Evolutionary conservation across 2,888 invertebrate species (phyloP), one percentile per base, ranked within the genome.

Genomic region (Drosophila neonasuta): DNA sequence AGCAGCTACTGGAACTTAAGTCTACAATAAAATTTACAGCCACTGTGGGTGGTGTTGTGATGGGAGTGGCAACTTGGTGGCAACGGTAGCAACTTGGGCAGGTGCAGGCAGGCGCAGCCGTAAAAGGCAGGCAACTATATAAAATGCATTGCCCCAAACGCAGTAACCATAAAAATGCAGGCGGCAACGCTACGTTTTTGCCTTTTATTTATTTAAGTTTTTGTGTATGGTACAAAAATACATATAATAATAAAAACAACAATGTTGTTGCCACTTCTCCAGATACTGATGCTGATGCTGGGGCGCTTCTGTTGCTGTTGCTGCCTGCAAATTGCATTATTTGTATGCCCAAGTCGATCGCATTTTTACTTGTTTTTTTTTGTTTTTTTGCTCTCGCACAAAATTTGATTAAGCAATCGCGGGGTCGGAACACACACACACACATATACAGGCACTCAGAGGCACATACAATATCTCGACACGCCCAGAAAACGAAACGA

Each of bases 251-350:
- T 49, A 29, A 46, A 36, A 60, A 68, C 57, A 80, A 79, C 79
- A 82, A 77, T 82, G 82, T 81, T 79, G 77, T 32, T 42, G 59
- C 11, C 44, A 32, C 15, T 36, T 34, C 15, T 32, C 10, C 32
- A 3, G 45, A 24, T 20, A 20, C 17, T 17, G 10, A 17, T 34
- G 32, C 8, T 68, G 77, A 44, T 50, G 63, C 32, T 63, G 73
- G 44, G 36, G 29, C 44, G 67, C 39, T 71, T 36, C 55, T 73
- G 59, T 15, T 52, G 66, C 24, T 6, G 5, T 24, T 42, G 70
- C 46, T 64, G 73, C 46, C 46, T 69, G 77, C 46, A 79, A 85
- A 79, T 79, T 85, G 83, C 83, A 85, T 85, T 85, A 79, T 77
- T 85, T 79, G 80, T 79, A 71, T 62, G 63, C 73, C 74, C 70